phyloP scores from a whole-genome alignment of 2,888 invertebrate species.

The Griposia aprilina region DNA sequence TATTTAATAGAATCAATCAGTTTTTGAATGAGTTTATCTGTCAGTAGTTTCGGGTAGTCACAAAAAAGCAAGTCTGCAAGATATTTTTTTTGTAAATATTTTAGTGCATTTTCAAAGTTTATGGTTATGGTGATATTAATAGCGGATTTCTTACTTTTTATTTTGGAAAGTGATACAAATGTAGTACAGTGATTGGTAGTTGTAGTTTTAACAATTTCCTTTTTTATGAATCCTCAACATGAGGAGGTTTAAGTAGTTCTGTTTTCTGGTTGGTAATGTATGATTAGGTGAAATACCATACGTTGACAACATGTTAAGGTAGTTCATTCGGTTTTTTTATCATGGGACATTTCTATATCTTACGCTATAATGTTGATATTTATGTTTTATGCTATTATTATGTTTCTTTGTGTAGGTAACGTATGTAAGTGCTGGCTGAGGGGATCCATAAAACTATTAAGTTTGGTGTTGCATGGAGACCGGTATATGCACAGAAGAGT shows the following conservation, averaged over 20 bases:
- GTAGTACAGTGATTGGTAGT: not conserved
- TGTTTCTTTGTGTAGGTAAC: not conserved
- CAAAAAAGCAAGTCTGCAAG: not conserved
- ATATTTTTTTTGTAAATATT: not conserved
- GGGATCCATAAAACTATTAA: not conserved
- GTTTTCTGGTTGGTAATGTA: constrained; percentile 6
- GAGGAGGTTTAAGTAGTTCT: not conserved
- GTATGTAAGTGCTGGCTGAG: not conserved
- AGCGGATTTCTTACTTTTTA: not conserved
- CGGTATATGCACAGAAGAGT: not conserved
- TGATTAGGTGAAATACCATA: constrained; percentile 9
- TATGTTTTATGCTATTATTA: not conserved
- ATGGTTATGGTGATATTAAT: not conserved
- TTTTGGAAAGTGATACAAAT: not conserved
- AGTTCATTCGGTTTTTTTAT: not conserved
- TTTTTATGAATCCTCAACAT: constrained; percentile 6
- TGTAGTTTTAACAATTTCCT: not conserved
- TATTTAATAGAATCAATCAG: constrained; percentile 1
- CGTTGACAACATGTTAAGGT: not conserved
- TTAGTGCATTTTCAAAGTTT: not conserved
- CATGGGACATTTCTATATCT: not conserved
- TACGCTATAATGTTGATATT: not conserved
- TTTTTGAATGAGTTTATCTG: constrained; percentile 5
- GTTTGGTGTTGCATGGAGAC: not conserved
- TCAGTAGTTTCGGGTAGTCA: not conserved